Percentiles rank a stretch among this genome's conserved stretches.
These are phyloP conservation scores for Calyptomena viridis DNA, from an alignment of 2,113 vertebrate species.

Conservation along the genomic window DNA sequence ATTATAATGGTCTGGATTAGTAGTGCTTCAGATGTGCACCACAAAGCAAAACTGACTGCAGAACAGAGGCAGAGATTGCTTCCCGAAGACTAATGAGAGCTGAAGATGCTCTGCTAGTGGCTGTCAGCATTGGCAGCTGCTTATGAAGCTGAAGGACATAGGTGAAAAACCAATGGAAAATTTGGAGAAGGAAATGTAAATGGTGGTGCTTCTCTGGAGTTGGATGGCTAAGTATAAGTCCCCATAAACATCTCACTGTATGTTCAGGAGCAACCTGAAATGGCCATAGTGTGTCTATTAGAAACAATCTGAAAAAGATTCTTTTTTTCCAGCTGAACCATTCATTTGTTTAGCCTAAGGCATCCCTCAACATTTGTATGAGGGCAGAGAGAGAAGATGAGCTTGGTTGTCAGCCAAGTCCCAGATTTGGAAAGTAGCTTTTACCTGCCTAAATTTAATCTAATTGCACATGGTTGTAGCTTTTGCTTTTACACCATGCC, in stretches of 20 bases:
- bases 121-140: neutral
- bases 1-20: slow-evolving; percentile 6
- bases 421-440: neutral
- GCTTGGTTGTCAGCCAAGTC: neutral
- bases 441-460: neutral
- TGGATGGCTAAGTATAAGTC: too few relatives aligned
- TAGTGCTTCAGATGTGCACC: slow-evolving; percentile 11
- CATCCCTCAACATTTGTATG: neutral
- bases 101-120: neutral
- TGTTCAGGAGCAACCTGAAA: neutral
- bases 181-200: neutral
- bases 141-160: neutral
- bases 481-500: slow-evolving; percentile 3
- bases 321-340: neutral
- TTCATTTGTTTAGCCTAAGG: neutral
- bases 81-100: slow-evolving; percentile 2
- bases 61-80: neutral
- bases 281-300: neutral
- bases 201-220: neutral
- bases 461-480: neutral
- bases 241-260: neutral
- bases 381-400: neutral
- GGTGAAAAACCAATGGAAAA: neutral
- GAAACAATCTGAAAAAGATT: neutral
- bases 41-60: slow-evolving; percentile 28